phyloP scores from a whole-genome alignment of 1,140 invertebrate genomes.

The Drosophila miranda region DNA sequence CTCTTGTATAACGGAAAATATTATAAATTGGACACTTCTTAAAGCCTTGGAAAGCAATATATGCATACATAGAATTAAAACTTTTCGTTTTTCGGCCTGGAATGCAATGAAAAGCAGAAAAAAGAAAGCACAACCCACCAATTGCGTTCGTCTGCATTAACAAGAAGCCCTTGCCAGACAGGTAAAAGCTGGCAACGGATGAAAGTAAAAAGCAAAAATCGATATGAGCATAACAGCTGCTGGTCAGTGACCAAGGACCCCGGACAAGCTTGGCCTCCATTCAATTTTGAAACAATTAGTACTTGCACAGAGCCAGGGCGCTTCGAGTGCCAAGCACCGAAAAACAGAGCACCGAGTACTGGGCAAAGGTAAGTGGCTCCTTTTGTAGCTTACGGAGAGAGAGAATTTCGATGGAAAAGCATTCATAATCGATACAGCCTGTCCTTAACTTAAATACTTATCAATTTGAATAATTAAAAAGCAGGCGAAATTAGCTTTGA shows the following conservation, averaged over 20 bases:
- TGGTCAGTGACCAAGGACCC: conserved; percentile 25
- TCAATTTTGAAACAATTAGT: conserved; percentile 44
- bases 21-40: no score
- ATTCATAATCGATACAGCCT: no score
- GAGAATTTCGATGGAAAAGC: no score
- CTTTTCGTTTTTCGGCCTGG: no score
- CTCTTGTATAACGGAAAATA: no score
- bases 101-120: neutral
- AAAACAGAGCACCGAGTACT: conserved; percentile 23
- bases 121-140: neutral
- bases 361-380: neutral
- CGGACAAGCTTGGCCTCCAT: conserved; percentile 23
- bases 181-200: conserved; percentile 26
- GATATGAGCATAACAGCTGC: conserved; percentile 12
- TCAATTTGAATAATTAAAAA: conserved; percentile 47
- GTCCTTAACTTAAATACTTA: conserved; percentile 13
- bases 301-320: conserved; percentile 11
- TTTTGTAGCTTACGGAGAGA: neutral
- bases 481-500: conserved; percentile 30
- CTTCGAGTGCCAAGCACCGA: conserved; percentile 33
- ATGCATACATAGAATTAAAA: conserved; percentile 4
- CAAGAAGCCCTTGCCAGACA: conserved; percentile 6
- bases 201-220: conserved; percentile 34
- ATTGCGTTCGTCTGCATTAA: conserved; percentile 23
- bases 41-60: neutral